These are phyloP conservation scores for Strigops habroptila DNA, from an alignment of 2,113 vertebrate species.

Conservation along the genomic window DNA sequence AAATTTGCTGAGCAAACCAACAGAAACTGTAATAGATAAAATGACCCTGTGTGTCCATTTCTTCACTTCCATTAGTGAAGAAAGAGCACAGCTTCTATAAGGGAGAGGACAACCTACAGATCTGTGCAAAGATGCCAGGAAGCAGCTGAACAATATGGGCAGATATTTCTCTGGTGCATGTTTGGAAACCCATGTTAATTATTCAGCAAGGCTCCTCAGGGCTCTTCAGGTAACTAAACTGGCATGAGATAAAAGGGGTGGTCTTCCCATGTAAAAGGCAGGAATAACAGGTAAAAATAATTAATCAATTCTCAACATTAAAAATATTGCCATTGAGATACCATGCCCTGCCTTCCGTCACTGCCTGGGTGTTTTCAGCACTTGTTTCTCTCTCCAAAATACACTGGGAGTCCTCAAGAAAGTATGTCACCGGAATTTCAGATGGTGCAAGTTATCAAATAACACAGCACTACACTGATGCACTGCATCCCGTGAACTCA, in stretches of 20 bases:
- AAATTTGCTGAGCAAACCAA: not conserved
- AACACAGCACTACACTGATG: rapidly evolving
- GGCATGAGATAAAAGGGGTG: not conserved
- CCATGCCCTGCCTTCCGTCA: not conserved
- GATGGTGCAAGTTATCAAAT: not conserved
- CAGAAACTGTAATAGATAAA: not conserved
- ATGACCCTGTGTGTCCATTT: not conserved
- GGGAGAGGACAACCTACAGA: not conserved
- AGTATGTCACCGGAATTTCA: not conserved
- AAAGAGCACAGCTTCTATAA: not conserved
- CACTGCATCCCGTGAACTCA: rapidly evolving
- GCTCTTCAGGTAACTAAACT: not conserved
- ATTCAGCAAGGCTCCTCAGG: not conserved
- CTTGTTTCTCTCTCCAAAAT: not conserved
- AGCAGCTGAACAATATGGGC: not conserved
- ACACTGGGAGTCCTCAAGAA: not conserved
- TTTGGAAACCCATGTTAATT: not conserved
- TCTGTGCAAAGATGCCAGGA: not conserved
- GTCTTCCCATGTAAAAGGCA: not conserved
- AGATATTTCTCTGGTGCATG: not conserved
- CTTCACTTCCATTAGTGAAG: not conserved
- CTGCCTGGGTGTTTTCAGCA: not conserved
- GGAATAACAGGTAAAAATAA: not conserved
- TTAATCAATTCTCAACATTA: not conserved
- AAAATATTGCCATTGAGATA: not conserved